A percentile compares a stretch with the other conserved stretches of the same genome.
Evolutionary conservation across 1,140 invertebrate species (phyloP).

Genomic region (Cecropterus lyciades): DNA sequence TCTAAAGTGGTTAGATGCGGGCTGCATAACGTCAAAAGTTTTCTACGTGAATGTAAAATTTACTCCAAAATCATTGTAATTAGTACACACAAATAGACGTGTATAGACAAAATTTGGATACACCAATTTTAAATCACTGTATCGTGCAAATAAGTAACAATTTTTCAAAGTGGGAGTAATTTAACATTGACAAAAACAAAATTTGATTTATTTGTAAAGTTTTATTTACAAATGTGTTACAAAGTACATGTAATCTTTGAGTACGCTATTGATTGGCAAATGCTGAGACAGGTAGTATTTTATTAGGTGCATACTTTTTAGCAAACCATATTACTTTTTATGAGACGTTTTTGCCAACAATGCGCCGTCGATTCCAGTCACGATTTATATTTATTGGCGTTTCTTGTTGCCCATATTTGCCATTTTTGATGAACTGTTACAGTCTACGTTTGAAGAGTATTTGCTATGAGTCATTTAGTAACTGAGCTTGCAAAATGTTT

Average conservation of each 20-base stretch:
- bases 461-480: constrained; percentile 3
- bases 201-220: too few relatives aligned
- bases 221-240: too few relatives aligned
- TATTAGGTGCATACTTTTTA: constrained; percentile 17
- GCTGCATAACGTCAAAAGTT: too few relatives aligned
- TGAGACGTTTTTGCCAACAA: constrained; percentile 15
- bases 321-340: constrained; percentile 26
- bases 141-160: too few relatives aligned
- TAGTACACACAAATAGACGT: too few relatives aligned
- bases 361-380: constrained; percentile 17
- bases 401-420: constrained; percentile 30
- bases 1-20: too few relatives aligned
- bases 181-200: too few relatives aligned
- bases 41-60: too few relatives aligned
- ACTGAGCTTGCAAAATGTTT: not conserved
- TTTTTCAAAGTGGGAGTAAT: too few relatives aligned
- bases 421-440: constrained; percentile 26
- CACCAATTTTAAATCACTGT: too few relatives aligned
- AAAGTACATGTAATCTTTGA: not conserved
- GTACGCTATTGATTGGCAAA: not conserved
- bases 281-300: constrained; percentile 4
- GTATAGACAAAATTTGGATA: too few relatives aligned
- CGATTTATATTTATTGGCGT: constrained; percentile 30
- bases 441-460: constrained; percentile 15
- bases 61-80: too few relatives aligned